Base-by-base conservation (phyloP, 2,797 vertebrate species). In the Ctenopoma kingsleyae region DNA sequence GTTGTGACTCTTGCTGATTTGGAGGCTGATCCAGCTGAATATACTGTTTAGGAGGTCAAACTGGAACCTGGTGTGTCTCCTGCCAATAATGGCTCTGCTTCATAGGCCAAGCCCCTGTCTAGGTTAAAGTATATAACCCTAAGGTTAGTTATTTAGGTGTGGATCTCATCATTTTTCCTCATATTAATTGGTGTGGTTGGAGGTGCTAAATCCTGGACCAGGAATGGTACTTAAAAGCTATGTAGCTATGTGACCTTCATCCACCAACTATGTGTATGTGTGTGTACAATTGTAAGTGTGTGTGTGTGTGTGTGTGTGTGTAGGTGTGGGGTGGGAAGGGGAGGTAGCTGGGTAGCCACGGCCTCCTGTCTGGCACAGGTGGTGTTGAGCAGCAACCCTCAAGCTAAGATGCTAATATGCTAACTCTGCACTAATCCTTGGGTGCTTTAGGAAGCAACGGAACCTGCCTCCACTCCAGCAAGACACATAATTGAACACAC, bases 351-450 rank as follows among this genome's bases (percentile, higher is more conserved):
- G 48, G 49, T 44, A 56, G 60, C 71, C 32, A 81, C 51, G 75
- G 74, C 78, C 80, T 83, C 76, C 74, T 81, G 82, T 87, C 83
- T 82, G 48, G 83, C 84, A 87, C 88, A 90, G 85, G 86, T 90
- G 92, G 82, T 83, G 83, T 71, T 81, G 67, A 90, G 81, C 85
- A 85, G 80, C 75, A 88, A 81, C 80, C 74, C 88, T 87, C 62
- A 71, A 89, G 81, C 86, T 87, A 91, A 89, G 82, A 90, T 90
- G 85, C 88, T 91, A 90, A 92, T 76, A 91, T 90, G 88, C 83
- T 86, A 92, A 90, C 88, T 51, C 84, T 25, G n/a, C 78, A 74
- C 69, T 91, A 91, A 93, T 92, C 89, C 85, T 71, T 48, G 68
- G 60, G 73, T 82, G 70, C 76, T 84, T 85, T 80, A 84, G 76